Percentiles rank a stretch among this genome's conserved stretches.
Conservation (phyloP, 1,140 invertebrate species). For the Microplitis demolitor region DNA sequence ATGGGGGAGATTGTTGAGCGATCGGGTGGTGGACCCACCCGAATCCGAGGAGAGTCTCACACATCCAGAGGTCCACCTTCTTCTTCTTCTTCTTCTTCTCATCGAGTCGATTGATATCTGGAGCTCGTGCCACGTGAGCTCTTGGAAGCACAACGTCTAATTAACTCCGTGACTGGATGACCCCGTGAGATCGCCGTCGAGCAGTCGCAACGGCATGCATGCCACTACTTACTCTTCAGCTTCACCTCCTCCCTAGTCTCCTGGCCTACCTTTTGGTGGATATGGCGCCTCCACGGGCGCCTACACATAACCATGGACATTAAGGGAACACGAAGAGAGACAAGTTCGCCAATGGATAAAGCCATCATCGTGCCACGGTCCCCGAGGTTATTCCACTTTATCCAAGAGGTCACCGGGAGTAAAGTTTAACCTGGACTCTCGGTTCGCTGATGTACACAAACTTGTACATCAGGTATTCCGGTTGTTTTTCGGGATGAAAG, state of each 20-base stretch:
- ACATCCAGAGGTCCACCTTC: not conserved
- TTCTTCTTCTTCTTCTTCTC: not conserved
- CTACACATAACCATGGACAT: constrained; percentile 32
- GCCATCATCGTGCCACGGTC: constrained; percentile 48
- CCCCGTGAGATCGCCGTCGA: constrained; percentile 39
- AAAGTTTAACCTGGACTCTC: too few relatives aligned
- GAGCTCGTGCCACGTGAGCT: constrained; percentile 44
- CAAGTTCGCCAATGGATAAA: constrained; percentile 37
- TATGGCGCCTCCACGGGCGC: constrained; percentile 38
- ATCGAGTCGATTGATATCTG: constrained; percentile 32
- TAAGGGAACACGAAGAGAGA: constrained; percentile 11
- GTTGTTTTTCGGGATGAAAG: constrained; percentile 5
- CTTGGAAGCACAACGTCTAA: constrained; percentile 53
- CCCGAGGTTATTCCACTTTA: constrained; percentile 9
- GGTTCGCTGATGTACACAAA: too few relatives aligned
- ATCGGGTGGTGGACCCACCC: too few relatives aligned
- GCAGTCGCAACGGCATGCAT: constrained; percentile 18
- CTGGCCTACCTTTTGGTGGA: not conserved
- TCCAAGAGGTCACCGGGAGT: constrained; percentile 13
- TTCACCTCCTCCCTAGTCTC: too few relatives aligned
- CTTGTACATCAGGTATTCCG: constrained; percentile 15
- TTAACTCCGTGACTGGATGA: constrained; percentile 63
- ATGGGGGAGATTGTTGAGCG: too few relatives aligned
- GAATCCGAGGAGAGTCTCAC: too few relatives aligned
- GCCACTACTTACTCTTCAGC: not conserved